Conservation (phyloP, 2,888 invertebrate species). For the Nemoura dubitans region DNA sequence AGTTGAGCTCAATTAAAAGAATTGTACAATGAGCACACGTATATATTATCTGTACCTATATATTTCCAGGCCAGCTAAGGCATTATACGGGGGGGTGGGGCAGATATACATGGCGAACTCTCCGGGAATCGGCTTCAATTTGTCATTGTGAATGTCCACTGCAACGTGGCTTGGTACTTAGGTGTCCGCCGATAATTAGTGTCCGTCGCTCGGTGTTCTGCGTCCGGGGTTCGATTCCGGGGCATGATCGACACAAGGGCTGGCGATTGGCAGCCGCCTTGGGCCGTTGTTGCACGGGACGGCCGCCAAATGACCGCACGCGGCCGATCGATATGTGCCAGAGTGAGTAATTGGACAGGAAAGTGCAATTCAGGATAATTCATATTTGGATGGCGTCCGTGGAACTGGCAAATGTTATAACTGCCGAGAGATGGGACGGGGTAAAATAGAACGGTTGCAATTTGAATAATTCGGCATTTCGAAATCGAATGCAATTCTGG, state of each 20-base stretch:
- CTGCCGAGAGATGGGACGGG: slow-evolving; percentile 19
- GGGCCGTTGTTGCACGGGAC: neutral
- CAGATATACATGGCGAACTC: neutral
- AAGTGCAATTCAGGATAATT: slow-evolving; percentile 50
- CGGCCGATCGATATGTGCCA: slow-evolving; percentile 49
- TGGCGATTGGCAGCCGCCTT: neutral
- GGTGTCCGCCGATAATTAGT: slow-evolving; percentile 48
- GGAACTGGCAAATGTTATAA: slow-evolving; percentile 43
- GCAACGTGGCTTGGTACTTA: slow-evolving; percentile 42
- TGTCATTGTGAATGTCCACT: slow-evolving; percentile 45
- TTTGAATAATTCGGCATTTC: neutral
- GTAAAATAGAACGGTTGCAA: neutral
- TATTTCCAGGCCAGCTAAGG: neutral
- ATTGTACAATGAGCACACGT: neutral
- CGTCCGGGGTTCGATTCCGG: neutral
- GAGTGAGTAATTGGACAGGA: slow-evolving; percentile 51
- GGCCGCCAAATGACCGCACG: slow-evolving; percentile 42
- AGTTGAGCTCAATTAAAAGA: neutral
- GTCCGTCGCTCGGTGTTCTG: slow-evolving; percentile 8
- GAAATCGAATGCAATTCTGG: neutral
- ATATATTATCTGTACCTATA: no score
- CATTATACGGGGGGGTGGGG: neutral
- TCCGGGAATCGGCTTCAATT: slow-evolving; percentile 40
- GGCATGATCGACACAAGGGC: slow-evolving; percentile 20
- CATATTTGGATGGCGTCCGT: slow-evolving; percentile 48